These are phyloP conservation scores for Muricea muricata DNA, from an alignment of 92 coral and sea anemone species.

Conservation along the genomic window DNA sequence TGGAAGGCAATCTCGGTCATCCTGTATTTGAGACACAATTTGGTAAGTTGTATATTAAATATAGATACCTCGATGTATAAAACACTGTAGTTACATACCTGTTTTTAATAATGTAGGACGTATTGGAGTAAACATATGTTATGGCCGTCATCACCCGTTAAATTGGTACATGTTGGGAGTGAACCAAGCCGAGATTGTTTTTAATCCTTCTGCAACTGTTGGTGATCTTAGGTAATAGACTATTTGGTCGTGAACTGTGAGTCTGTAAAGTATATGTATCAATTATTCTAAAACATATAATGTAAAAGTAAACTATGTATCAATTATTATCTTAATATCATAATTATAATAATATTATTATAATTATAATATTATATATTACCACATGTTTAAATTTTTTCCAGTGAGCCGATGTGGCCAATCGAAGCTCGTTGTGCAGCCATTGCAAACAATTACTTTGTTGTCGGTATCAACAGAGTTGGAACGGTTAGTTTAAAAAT, in stretches of 20 bases:
- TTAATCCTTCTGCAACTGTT: constrained; percentile 98
- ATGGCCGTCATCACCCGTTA: constrained; percentile 94
- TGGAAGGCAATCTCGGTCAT: constrained; percentile 97
- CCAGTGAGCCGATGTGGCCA: constrained; percentile 99
- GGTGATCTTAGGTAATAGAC: constrained; percentile 83
- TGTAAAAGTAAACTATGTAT: too few species aligned
- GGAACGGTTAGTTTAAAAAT: constrained; percentile 80
- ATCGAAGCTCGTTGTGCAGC: constrained; percentile 99
- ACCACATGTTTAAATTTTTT: too few species aligned
- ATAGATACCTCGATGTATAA: too few species aligned
- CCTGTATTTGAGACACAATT: constrained; percentile 98
- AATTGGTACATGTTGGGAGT: constrained; percentile 95
- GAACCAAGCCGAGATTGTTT: constrained; percentile 96
- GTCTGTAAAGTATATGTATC: too few species aligned
- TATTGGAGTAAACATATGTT: constrained; percentile 91
- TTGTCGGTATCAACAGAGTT: constrained; percentile 95
- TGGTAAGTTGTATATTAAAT: constrained; percentile 65
- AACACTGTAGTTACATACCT: too few species aligned
- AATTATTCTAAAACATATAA: too few species aligned
- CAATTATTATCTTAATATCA: too few species aligned
- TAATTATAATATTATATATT: too few species aligned
- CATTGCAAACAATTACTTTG: constrained; percentile 86
- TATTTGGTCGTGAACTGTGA: not conserved
- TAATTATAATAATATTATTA: too few species aligned
- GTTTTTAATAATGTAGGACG: too few species aligned